phyloP scores from a whole-genome alignment of 2,113 vertebrate genomes.

The Ptyas mucosa region DNA sequence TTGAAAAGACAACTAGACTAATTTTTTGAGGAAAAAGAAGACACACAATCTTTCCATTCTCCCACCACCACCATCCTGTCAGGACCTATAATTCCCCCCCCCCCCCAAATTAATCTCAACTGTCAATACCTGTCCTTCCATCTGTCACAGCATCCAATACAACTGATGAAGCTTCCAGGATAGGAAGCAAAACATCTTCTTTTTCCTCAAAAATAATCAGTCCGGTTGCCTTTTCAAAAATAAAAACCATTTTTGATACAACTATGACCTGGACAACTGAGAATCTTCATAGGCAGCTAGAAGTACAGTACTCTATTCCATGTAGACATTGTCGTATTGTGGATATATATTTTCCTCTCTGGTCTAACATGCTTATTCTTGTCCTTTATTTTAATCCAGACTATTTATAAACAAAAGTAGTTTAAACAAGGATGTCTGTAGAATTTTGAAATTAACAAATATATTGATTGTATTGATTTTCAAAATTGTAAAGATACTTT shows the following conservation, averaged over 20 bases:
- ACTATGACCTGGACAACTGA: not conserved
- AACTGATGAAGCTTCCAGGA: not conserved
- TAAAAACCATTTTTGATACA: not conserved
- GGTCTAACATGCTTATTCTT: not conserved
- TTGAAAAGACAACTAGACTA: not conserved
- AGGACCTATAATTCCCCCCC: not conserved
- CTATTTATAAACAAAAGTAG: not conserved
- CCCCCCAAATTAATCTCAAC: not conserved
- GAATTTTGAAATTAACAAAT: not conserved
- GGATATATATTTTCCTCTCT: not conserved
- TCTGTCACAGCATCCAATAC: not conserved
- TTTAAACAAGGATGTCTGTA: not conserved
- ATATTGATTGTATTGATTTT: not conserved
- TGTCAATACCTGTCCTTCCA: not conserved
- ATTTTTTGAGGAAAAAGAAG: not conserved
- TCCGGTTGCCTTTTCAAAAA: not conserved
- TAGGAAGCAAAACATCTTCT: not conserved
- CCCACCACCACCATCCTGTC: not conserved
- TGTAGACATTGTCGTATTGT: not conserved
- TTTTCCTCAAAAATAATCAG: not conserved
- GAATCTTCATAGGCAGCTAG: not conserved
- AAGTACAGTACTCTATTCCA: not conserved
- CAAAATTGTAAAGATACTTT: not conserved
- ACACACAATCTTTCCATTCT: not conserved
- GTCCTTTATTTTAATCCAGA: not conserved